A percentile compares a stretch with the other conserved stretches of the same genome.
phyloP scores from a whole-genome alignment of 2,888 invertebrate species.

The Coelopa pilipes region DNA sequence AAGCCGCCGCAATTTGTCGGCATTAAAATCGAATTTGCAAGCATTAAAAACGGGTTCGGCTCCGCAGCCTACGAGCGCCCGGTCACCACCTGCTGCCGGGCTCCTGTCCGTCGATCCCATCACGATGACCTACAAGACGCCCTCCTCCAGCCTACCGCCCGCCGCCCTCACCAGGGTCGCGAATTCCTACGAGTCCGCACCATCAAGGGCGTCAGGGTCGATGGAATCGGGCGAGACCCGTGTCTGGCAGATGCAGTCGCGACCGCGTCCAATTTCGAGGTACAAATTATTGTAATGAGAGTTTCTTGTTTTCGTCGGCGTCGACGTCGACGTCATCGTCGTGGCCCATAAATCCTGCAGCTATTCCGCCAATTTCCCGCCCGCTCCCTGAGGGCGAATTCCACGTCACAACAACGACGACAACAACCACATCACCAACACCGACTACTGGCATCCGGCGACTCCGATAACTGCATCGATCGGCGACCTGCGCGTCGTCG shows the following conservation, averaged over 20 bases:
- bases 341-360: constrained; percentile 9
- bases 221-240: constrained; percentile 28
- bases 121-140: no score
- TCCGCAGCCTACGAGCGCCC: no score
- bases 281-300: constrained; percentile 34
- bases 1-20: no score
- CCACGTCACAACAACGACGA: not conserved
- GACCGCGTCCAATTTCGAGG: constrained; percentile 9
- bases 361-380: not conserved
- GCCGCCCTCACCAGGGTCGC: no score
- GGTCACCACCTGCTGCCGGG: no score
- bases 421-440: constrained; percentile 6
- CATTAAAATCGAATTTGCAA: no score
- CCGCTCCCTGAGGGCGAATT: not conserved
- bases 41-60: no score
- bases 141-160: no score
- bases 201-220: no score
- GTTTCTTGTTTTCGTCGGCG: constrained; percentile 27
- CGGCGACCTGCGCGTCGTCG: not conserved
- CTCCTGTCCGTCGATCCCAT: no score
- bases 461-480: not conserved
- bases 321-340: not conserved
- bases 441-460: constrained; percentile 26
- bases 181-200: no score
- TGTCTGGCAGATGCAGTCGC: constrained; percentile 20